Evolutionary conservation across 2,888 invertebrate genomes (phyloP).

Genomic region (Syrphus vitripennis): DNA sequence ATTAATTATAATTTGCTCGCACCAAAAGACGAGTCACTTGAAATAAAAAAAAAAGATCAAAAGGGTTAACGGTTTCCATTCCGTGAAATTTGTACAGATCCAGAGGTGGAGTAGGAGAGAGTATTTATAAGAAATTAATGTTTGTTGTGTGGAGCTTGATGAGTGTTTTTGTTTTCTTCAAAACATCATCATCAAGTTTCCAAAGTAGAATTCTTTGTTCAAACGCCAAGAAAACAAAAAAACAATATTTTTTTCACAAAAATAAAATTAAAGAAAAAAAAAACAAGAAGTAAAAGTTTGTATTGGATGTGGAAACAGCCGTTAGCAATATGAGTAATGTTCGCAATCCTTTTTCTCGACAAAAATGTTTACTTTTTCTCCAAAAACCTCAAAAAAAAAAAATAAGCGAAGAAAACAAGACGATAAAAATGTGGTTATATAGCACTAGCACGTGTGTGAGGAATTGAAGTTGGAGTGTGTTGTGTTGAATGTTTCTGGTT

Average conservation of each 20-base stretch:
- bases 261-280: no score
- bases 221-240: not conserved
- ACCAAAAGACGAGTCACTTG: constrained; percentile 8
- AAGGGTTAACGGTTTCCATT: constrained; percentile 56
- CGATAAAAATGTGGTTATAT: constrained; percentile 7
- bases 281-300: constrained; percentile 10
- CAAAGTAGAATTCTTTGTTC: constrained; percentile 51
- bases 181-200: constrained; percentile 8
- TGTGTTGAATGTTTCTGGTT: constrained; percentile 40
- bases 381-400: constrained; percentile 32
- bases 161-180: constrained; percentile 18
- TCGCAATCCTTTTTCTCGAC: constrained; percentile 52
- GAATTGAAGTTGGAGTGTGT: not conserved
- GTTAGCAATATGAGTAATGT: constrained; percentile 62
- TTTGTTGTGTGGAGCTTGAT: constrained; percentile 7
- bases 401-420: not conserved
- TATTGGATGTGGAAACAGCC: constrained; percentile 36
- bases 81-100: not conserved
- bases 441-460: constrained; percentile 17
- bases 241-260: not conserved
- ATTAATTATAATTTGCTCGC: constrained; percentile 33
- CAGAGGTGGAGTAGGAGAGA: not conserved
- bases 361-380: constrained; percentile 54
- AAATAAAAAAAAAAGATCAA: constrained; percentile 53
- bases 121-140: not conserved